Evolutionary conservation across 2,888 invertebrate species (phyloP).

Genomic region (Alitta virens): DNA sequence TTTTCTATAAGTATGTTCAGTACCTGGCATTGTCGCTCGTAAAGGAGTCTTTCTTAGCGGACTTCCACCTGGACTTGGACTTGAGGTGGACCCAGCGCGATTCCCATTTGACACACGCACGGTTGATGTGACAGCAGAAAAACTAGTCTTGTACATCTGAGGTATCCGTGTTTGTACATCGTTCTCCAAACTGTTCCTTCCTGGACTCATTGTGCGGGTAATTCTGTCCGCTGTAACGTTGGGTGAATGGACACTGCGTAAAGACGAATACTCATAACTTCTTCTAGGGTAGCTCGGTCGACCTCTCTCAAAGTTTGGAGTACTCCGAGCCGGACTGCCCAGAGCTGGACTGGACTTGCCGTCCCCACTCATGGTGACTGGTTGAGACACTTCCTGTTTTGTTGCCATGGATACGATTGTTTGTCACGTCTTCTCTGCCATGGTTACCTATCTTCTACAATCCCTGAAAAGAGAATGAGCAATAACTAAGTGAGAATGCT

Average conservation of each 20-base stretch:
- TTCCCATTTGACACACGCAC: constrained; percentile 17
- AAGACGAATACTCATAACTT: constrained; percentile 3
- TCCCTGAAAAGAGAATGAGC: background rate
- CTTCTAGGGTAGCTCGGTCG: background rate
- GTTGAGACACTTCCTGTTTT: background rate
- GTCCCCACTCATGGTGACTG: too few relatives aligned
- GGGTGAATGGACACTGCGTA: constrained; percentile 14
- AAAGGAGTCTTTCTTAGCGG: background rate
- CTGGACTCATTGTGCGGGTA: constrained; percentile 20
- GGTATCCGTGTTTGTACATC: constrained; percentile 30
- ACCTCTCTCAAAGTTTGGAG: constrained; percentile 1
- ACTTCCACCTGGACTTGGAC: background rate
- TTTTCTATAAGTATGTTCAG: too few relatives aligned
- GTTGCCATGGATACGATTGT: background rate
- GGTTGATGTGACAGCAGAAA: constrained; percentile 46
- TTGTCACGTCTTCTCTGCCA: background rate
- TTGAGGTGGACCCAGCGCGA: background rate
- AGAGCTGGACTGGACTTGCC: too few relatives aligned
- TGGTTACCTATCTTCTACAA: background rate
- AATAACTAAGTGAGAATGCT: too few relatives aligned
- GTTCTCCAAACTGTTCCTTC: background rate
- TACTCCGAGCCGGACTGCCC: too few relatives aligned
- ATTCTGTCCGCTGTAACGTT: constrained; percentile 20
- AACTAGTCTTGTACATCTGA: constrained; percentile 50
- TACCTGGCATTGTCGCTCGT: constrained; percentile 10